Evolutionary conservation across 2,797 vertebrate genomes (phyloP).

Genomic region (Pelodytes ibericus): DNA sequence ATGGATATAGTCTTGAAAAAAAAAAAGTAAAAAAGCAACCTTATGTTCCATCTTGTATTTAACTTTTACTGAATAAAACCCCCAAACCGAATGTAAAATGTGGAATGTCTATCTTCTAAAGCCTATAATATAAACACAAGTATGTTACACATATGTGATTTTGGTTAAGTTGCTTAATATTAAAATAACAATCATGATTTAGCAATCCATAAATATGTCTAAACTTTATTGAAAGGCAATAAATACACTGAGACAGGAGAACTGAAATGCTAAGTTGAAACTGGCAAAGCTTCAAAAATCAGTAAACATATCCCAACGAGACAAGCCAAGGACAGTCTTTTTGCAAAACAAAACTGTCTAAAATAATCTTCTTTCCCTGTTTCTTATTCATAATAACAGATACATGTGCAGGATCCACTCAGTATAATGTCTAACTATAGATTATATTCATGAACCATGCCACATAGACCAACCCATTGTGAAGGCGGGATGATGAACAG

Average conservation of each 20-base stretch:
- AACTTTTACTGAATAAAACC: slow-evolving; percentile 42
- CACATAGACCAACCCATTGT: not conserved
- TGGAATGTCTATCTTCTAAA: slow-evolving; percentile 54
- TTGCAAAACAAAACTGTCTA: slow-evolving; percentile 10
- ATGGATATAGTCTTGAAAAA: slow-evolving; percentile 42
- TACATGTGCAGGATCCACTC: not conserved
- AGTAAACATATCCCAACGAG: slow-evolving; percentile 36
- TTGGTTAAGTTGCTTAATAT: slow-evolving; percentile 54
- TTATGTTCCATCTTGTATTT: slow-evolving; percentile 49
- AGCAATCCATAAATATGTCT: slow-evolving; percentile 56
- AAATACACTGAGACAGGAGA: slow-evolving; percentile 46
- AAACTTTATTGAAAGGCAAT: slow-evolving; percentile 53
- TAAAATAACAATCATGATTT: slow-evolving; percentile 56
- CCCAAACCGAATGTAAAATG: slow-evolving; percentile 51
- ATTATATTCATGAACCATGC: not conserved
- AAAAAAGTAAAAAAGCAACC: slow-evolving; percentile 27
- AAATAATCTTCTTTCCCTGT: slow-evolving; percentile 32
- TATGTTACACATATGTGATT: slow-evolving; percentile 55
- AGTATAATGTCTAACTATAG: not conserved
- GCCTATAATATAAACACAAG: slow-evolving; percentile 52
- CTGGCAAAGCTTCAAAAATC: slow-evolving; percentile 45
- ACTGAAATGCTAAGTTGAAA: slow-evolving; percentile 33
- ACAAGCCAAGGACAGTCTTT: slow-evolving; percentile 31
- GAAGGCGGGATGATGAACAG: not conserved
- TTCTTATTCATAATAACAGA: not conserved